These are phyloP conservation scores for Pristionchus arcanus DNA, from an alignment of 2,888 invertebrate species.

Conservation along the genomic window DNA sequence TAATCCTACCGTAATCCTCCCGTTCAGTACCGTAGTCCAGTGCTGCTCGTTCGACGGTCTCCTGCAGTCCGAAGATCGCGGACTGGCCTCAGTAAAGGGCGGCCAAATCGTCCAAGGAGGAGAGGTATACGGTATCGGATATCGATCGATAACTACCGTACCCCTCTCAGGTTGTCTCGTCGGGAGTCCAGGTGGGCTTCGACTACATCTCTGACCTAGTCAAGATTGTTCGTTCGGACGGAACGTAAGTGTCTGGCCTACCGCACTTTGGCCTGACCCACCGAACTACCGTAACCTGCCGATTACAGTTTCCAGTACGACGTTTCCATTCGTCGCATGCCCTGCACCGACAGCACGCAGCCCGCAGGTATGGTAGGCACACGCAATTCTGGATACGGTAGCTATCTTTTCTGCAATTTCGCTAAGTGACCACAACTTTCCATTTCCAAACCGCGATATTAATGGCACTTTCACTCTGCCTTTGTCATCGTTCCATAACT, in stretches of 20 bases:
- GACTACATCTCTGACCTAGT: conserved; percentile 51
- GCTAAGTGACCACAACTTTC: no score
- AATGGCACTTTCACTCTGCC: no score
- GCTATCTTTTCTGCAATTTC: no score
- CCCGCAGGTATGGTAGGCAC: not conserved
- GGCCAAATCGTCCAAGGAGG: conserved; percentile 54
- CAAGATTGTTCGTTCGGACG: conserved; percentile 37
- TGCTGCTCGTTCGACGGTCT: conserved; percentile 39
- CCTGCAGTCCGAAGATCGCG: conserved; percentile 50
- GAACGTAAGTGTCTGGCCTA: conserved; percentile 36
- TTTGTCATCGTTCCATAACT: no score
- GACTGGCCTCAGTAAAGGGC: conserved; percentile 16
- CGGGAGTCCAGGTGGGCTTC: conserved; percentile 50
- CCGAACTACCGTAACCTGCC: not conserved
- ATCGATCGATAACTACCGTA: conserved; percentile 18
- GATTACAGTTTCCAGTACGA: conserved; percentile 41
- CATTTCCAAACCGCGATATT: no score
- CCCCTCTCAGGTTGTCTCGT: not conserved
- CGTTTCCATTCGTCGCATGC: conserved; percentile 38
- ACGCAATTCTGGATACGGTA: no score
- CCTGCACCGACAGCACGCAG: conserved; percentile 2
- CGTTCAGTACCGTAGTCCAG: conserved; percentile 51
- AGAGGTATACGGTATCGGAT: conserved; percentile 47
- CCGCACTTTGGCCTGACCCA: not conserved
- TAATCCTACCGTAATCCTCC: not conserved